Conservation (phyloP, 2,888 invertebrate species). For the Andricus curvator region DNA sequence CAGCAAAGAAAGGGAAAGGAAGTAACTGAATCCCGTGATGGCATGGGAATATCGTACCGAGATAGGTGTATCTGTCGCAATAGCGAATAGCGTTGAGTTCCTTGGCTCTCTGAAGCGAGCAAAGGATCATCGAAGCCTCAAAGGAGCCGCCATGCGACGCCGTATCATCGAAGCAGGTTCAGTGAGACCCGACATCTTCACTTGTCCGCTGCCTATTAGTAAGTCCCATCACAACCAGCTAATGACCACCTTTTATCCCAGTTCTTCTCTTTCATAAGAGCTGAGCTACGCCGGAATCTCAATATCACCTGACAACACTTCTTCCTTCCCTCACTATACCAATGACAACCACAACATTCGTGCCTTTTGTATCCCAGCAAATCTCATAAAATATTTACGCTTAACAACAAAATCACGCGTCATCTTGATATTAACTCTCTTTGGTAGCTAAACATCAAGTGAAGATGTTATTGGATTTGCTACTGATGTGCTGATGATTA, state of each 20-base stretch:
- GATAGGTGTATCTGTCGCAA: constrained; percentile 65
- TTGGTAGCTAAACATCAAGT: neutral
- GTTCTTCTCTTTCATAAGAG: constrained; percentile 43
- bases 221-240: constrained; percentile 71
- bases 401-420: neutral
- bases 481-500: constrained; percentile 6
- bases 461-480: constrained; percentile 21
- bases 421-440: neutral
- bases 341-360: constrained; percentile 30
- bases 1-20: constrained; percentile 23
- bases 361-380: constrained; percentile 26
- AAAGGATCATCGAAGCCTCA: constrained; percentile 67
- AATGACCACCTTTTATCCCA: constrained; percentile 67
- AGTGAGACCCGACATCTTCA: constrained; percentile 68
- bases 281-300: constrained; percentile 27
- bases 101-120: constrained; percentile 63
- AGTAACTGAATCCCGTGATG: constrained; percentile 40
- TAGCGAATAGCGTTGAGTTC: constrained; percentile 58
- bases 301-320: constrained; percentile 24
- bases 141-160: constrained; percentile 71
- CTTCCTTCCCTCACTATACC: neutral
- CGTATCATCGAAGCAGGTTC: constrained; percentile 67
- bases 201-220: constrained; percentile 73
- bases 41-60: constrained; percentile 55
- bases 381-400: constrained; percentile 11